A percentile compares a stretch with the other conserved stretches of the same genome.
These are phyloP conservation scores for Chironex yamaguchii DNA, from an alignment of 30 jellyfish, hydroid and myxozoan genomes.

Conservation along the genomic window DNA sequence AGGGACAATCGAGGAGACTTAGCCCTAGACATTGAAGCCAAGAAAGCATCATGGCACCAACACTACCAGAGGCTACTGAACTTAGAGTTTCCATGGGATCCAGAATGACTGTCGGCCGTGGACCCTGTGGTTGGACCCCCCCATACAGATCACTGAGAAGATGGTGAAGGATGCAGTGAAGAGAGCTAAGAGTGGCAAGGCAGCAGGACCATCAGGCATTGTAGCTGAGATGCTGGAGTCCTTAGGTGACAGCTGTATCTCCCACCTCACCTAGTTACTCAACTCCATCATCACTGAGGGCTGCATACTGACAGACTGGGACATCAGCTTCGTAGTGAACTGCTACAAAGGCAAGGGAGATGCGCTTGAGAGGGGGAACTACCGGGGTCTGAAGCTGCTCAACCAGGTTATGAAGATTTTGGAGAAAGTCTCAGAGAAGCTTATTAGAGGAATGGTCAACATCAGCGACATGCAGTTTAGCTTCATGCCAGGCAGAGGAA, in stretches of 20 bases:
- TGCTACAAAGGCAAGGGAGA: slow-evolving; percentile 6
- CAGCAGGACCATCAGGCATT: not conserved
- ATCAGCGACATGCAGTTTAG: slow-evolving; percentile 17
- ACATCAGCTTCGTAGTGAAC: not conserved
- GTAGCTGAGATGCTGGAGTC: not conserved
- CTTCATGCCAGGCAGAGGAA: not conserved
- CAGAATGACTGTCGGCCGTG: too few relatives aligned
- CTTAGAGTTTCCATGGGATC: not conserved
- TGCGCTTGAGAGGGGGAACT: not conserved
- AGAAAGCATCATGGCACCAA: not conserved
- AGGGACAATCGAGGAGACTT: not conserved
- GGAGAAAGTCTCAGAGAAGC: not conserved
- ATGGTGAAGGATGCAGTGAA: not conserved
- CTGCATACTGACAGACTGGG: not conserved
- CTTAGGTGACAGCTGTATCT: not conserved
- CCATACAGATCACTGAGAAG: not conserved
- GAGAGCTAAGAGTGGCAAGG: not conserved
- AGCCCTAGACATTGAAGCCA: not conserved
- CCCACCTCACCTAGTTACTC: too few relatives aligned
- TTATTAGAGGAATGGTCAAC: not conserved
- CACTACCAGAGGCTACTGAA: too few relatives aligned
- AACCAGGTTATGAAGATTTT: not conserved
- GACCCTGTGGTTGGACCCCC: not conserved
- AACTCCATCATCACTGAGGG: not conserved
- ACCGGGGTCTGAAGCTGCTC: not conserved